These are phyloP conservation scores for Lithobates sylvaticus DNA, from an alignment of 2,797 vertebrate species.

Conservation along the genomic window DNA sequence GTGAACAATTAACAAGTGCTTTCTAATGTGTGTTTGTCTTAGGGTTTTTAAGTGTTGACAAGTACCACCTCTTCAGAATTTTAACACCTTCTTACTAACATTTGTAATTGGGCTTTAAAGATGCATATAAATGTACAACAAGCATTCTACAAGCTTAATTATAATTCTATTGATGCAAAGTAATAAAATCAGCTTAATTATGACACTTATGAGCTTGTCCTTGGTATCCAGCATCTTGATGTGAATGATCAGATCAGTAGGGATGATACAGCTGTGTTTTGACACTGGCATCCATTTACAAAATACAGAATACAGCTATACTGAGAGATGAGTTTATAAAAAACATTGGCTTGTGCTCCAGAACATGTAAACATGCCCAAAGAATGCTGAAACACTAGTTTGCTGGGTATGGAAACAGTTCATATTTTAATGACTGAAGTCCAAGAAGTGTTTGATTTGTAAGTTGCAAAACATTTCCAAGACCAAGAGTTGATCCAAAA, in stretches of 20 bases:
- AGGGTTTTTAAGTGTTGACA: background rate
- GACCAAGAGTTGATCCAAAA: background rate
- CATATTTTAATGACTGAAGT: too few species aligned
- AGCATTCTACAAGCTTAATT: background rate
- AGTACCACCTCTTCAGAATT: background rate
- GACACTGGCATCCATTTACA: background rate
- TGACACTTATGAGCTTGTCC: constrained; percentile 31
- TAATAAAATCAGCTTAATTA: background rate
- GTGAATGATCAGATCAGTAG: constrained; percentile 56
- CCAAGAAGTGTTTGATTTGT: background rate
- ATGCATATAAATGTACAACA: background rate
- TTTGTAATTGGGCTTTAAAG: background rate
- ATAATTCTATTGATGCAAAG: background rate
- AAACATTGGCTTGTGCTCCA: background rate
- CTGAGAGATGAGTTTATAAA: background rate
- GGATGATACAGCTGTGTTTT: constrained; percentile 62
- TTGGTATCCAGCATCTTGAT: background rate
- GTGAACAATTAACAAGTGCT: background rate
- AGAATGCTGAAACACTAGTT: background rate
- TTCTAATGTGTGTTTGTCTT: background rate
- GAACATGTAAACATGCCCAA: background rate
- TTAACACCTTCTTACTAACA: constrained; percentile 6
- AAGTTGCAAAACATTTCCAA: background rate
- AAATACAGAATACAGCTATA: background rate
- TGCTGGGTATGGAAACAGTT: background rate